Evolutionary conservation across 2,888 invertebrate species (phyloP).

Genomic region (Lasioglossum calceatum): DNA sequence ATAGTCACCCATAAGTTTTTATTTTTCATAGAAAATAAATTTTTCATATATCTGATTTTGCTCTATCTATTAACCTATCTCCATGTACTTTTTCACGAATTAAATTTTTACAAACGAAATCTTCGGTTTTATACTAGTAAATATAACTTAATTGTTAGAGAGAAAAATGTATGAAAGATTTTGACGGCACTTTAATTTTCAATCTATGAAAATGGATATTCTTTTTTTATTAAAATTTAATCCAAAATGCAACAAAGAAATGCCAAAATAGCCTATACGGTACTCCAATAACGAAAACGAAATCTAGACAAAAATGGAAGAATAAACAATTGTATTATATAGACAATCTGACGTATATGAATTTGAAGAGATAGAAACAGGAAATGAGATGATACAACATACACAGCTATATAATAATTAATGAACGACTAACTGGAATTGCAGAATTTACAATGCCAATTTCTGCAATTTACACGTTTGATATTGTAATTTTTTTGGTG

Average conservation of each 20-base stretch:
- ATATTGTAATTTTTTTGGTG: too few species aligned
- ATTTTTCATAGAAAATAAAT: conserved; percentile 1
- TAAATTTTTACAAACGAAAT: background rate
- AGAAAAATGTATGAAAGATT: background rate
- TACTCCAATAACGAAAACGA: background rate
- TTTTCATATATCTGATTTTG: background rate
- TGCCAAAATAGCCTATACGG: background rate
- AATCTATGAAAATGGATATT: background rate
- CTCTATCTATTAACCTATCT: background rate
- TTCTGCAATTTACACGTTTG: background rate
- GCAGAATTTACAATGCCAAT: background rate
- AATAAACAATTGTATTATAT: background rate
- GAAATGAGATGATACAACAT: background rate
- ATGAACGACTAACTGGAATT: background rate
- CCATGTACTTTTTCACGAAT: background rate
- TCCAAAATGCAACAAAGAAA: background rate
- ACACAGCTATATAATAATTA: background rate
- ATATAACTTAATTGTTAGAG: background rate
- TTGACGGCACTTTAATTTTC: background rate
- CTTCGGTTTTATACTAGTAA: background rate
- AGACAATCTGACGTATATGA: background rate
- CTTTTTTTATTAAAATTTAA: background rate
- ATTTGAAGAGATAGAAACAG: background rate
- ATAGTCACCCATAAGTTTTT: background rate
- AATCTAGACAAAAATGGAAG: background rate